Base-by-base conservation (phyloP, 2,113 vertebrate species). In the Sturnus vulgaris region DNA sequence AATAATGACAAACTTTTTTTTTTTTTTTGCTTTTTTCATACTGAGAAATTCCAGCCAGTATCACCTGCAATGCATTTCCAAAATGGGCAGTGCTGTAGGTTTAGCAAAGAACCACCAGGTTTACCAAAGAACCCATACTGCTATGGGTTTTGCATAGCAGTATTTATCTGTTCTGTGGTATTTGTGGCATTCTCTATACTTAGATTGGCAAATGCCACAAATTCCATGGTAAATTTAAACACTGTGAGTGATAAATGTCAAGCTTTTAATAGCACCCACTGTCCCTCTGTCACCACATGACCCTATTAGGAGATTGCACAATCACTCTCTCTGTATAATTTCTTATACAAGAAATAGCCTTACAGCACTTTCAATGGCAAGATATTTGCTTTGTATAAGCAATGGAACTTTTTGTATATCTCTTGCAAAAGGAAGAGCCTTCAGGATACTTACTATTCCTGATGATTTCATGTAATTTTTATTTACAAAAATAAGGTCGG, bases 241-340 rank as follows among this genome's bases (percentile, higher is more conserved):
- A 86, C 87, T 90, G 89, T 75, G 90, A 94, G 85, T 95, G 96
- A 96, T 95, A 96, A 96, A 96, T 93, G 93, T 94, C 96, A 96
- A 90, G 89, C 94, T 96, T 95, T 96, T 96, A 96, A 96, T 96
- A 96, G 96, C 75, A 69, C 40, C 64, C 49, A 69, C 90, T 83
- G 72, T 84, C 65, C 86, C 69, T 57, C 70, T 90, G 52, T 91
- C 64, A 93, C 91, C 16, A n/a, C 82, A 95, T 23, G 2, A 87
- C 95, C 96, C 64, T 96, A 93, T 96, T 93, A 95, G 93, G 96
- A 86, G 64, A 82, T 10, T 87, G 55, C 52, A 79, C 59, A 92
- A 57, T 95, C 82, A 84, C 46, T 42, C 35, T 60, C 72, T 86
- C 50, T 88, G 20, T 39, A 27, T 46, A 60, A 61, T 52, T 75